Evolutionary conservation across 1,140 invertebrate genomes (phyloP).

Genomic region (Aradophagus sp.): DNA sequence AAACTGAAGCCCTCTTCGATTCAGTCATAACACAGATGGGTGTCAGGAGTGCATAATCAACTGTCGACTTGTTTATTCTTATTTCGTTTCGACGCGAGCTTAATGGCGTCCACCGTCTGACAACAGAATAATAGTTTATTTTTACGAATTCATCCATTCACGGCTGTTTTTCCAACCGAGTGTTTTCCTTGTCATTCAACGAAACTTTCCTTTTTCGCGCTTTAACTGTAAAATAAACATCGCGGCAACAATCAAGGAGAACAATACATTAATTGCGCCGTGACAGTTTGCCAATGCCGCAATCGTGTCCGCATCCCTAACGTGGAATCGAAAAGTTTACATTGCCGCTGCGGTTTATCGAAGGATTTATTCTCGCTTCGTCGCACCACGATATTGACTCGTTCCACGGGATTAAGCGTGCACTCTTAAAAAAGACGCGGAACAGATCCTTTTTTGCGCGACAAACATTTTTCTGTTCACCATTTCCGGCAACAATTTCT

Average conservation of each 20-base stretch:
- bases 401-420: constrained; percentile 33
- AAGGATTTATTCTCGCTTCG: constrained; percentile 40
- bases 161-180: constrained; percentile 24
- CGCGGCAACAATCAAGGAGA: constrained; percentile 11
- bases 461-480: too few species aligned
- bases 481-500: too few species aligned
- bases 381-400: constrained; percentile 26
- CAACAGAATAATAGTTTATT: constrained; percentile 24
- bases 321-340: constrained; percentile 33
- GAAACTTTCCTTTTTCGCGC: constrained; percentile 25
- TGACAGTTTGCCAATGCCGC: constrained; percentile 33
- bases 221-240: constrained; percentile 32
- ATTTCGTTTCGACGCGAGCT: constrained; percentile 14
- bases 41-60: constrained; percentile 10
- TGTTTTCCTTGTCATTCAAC: constrained; percentile 23
- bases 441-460: too few species aligned
- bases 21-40: too few species aligned
- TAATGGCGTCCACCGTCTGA: constrained; percentile 15
- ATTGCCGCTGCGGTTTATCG: constrained; percentile 30
- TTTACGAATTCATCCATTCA: too few species aligned
- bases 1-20: not conserved
- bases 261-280: constrained; percentile 32
- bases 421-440: too few species aligned
- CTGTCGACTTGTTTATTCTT: constrained; percentile 1
- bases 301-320: constrained; percentile 13